Conservation (phyloP, 2,888 invertebrate species). For the Tiliacea aurago region DNA sequence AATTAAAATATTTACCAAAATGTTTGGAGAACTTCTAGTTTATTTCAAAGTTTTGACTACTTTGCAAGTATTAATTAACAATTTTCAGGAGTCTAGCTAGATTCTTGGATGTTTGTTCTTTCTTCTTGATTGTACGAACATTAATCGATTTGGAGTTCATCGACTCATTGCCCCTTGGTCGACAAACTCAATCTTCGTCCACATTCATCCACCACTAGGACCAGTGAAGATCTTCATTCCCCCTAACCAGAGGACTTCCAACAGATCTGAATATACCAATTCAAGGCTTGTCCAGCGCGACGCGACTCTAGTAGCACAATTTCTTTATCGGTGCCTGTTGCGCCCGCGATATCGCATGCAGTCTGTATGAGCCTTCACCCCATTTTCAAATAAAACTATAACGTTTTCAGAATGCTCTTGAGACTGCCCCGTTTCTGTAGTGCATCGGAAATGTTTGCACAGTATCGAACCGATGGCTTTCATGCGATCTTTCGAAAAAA, state of each 20-base stretch:
- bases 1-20: constrained; percentile 37
- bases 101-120: neutral
- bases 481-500: no score
- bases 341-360: no score
- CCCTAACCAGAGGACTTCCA: neutral
- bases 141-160: neutral
- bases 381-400: neutral
- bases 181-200: neutral
- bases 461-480: no score
- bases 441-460: no score
- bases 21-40: constrained; percentile 21
- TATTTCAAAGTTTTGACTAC: constrained; percentile 25
- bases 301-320: no score
- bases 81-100: constrained; percentile 1
- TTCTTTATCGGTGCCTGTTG: no score
- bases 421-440: no score
- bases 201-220: neutral
- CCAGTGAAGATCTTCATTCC: neutral
- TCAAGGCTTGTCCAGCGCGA: no score
- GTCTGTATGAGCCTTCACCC: no score
- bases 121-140: neutral
- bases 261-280: neutral
- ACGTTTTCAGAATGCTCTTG: no score
- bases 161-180: neutral
- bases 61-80: constrained; percentile 16